A percentile compares a stretch with the other conserved stretches of the same genome.
These are phyloP conservation scores for Hyposoter dolosus DNA, from an alignment of 2,888 invertebrate species.

Conservation along the genomic window DNA sequence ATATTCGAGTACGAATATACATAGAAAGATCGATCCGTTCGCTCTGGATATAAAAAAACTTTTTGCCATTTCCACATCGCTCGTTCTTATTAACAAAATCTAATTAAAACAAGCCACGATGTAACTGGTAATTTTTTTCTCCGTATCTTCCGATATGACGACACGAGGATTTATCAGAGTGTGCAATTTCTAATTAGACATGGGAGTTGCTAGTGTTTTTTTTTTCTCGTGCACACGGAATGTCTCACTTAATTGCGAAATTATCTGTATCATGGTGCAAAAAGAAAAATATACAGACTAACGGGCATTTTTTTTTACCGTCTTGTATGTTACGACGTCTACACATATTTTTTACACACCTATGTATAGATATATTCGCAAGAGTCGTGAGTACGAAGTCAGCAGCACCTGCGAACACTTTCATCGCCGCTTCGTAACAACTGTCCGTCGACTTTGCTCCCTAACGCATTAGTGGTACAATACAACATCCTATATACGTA, in stretches of 20 bases:
- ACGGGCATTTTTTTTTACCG: background rate
- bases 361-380: background rate
- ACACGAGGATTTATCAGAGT: conserved; percentile 15
- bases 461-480: conserved; percentile 53
- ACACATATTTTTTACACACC: background rate
- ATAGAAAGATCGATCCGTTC: background rate
- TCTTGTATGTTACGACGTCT: background rate
- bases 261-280: conserved; percentile 49
- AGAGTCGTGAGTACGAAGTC: conserved; percentile 50
- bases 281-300: conserved; percentile 1
- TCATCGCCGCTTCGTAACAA: conserved; percentile 65
- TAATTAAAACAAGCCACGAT: background rate
- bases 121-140: background rate
- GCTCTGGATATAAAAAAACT: background rate
- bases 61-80: background rate
- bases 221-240: conserved; percentile 27
- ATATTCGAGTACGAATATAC: background rate
- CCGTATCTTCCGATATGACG: conserved; percentile 13
- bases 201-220: conserved; percentile 23
- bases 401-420: conserved; percentile 61
- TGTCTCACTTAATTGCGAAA: conserved; percentile 63
- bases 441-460: conserved; percentile 58
- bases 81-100: background rate
- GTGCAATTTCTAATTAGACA: conserved; percentile 61
- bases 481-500: conserved; percentile 36